Evolutionary conservation across 1,140 invertebrate genomes (phyloP).

Genomic region (Araneus ventricosus): DNA sequence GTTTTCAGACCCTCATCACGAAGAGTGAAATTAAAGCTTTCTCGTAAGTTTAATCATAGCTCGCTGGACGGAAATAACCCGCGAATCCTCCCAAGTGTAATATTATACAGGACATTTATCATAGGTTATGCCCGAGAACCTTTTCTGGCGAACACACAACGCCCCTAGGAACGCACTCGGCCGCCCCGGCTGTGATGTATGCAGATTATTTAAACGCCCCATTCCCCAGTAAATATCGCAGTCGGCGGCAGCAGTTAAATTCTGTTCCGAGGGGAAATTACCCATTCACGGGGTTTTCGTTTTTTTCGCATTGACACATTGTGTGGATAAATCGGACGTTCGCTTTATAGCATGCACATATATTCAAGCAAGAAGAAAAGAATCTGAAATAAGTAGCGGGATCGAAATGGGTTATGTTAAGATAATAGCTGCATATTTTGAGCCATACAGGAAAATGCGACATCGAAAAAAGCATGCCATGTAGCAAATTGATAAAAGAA

Average conservation of each 20-base stretch:
- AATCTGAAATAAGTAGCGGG: too few relatives aligned
- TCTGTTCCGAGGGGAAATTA: background rate
- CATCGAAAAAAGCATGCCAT: too few relatives aligned
- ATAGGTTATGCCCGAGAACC: conserved; percentile 1
- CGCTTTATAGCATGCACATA: background rate
- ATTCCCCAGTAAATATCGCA: background rate
- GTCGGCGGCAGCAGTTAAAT: background rate
- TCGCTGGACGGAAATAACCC: background rate
- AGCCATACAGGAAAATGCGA: too few relatives aligned
- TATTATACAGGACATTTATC: conserved; percentile 62
- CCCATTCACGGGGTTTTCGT: background rate
- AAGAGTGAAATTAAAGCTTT: conserved; percentile 55
- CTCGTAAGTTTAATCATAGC: conserved; percentile 36
- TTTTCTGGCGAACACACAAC: conserved; percentile 2
- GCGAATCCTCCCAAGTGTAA: conserved; percentile 51
- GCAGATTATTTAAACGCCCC: conserved; percentile 60
- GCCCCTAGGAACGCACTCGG: background rate
- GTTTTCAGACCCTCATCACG: conserved; percentile 8
- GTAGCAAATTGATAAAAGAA: too few relatives aligned
- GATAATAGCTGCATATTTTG: too few relatives aligned
- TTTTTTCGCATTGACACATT: background rate
- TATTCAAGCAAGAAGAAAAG: too few relatives aligned
- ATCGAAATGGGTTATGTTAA: too few relatives aligned
- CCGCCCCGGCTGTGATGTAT: conserved; percentile 1
- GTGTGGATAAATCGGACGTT: background rate